Percentiles rank a stretch among this genome's conserved stretches.
phyloP scores from a whole-genome alignment of 1,140 invertebrate genomes.

The Drosophila grimshawi region DNA sequence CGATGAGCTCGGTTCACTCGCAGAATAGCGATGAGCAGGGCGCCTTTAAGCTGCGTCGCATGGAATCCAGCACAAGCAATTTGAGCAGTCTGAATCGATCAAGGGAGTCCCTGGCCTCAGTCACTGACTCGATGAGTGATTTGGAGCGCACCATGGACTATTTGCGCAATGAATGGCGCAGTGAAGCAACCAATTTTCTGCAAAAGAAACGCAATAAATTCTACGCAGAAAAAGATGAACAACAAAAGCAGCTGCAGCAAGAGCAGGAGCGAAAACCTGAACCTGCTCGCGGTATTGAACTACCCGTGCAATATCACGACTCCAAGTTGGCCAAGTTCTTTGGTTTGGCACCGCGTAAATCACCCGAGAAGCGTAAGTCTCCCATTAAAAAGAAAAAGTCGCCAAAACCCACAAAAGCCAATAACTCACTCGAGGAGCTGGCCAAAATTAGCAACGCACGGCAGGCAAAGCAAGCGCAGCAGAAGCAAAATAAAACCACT shows the following conservation, averaged over 20 bases:
- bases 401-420: conserved; percentile 52
- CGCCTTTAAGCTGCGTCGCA: conserved; percentile 72
- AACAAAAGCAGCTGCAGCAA: conserved; percentile 36
- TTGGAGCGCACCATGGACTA: conserved; percentile 81
- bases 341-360: conserved; percentile 59
- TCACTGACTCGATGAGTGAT: conserved; percentile 72
- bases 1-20: conserved; percentile 72
- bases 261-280: conserved; percentile 26
- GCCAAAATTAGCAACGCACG: conserved; percentile 61
- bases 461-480: conserved; percentile 51
- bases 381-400: conserved; percentile 65
- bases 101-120: conserved; percentile 62
- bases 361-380: conserved; percentile 69
- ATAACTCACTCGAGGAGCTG: conserved; percentile 66
- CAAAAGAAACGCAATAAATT: conserved; percentile 78
- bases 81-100: conserved; percentile 73
- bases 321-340: conserved; percentile 80
- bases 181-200: conserved; percentile 78
- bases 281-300: conserved; percentile 22
- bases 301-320: conserved; percentile 69
- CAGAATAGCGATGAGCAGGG: conserved; percentile 63
- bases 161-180: conserved; percentile 79
- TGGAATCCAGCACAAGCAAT: conserved; percentile 79
- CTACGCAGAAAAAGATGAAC: conserved; percentile 64
- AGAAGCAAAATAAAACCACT: conserved; percentile 11